Conservation (phyloP, 2,888 invertebrate species). For the Drosophila greeni region DNA sequence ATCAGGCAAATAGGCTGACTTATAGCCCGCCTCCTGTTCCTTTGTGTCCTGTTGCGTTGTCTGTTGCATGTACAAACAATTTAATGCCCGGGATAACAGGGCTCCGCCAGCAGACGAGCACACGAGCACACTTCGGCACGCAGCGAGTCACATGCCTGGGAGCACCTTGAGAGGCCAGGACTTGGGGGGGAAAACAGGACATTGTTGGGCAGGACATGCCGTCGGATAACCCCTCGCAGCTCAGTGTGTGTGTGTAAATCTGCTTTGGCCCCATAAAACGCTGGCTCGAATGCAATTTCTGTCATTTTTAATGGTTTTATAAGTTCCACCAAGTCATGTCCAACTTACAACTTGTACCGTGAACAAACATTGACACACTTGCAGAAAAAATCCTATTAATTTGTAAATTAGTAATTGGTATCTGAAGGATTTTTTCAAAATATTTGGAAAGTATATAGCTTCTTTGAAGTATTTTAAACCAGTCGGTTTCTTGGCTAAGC, state of each 20-base stretch:
- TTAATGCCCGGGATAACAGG: slow-evolving; percentile 68
- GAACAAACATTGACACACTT: slow-evolving; percentile 1
- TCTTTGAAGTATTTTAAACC: too few species aligned
- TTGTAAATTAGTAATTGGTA: background rate
- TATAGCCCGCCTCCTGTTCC: slow-evolving; percentile 35
- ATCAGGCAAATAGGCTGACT: slow-evolving; percentile 57
- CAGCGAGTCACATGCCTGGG: slow-evolving; percentile 40
- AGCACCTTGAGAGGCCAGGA: slow-evolving; percentile 24
- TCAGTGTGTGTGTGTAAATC: slow-evolving; percentile 26
- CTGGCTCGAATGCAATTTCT: slow-evolving; percentile 59
- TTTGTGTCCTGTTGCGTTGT: slow-evolving; percentile 32
- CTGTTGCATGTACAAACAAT: slow-evolving; percentile 60
- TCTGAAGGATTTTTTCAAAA: too few species aligned
- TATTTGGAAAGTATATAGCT: too few species aligned
- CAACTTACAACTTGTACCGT: slow-evolving; percentile 3
- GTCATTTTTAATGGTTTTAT: slow-evolving; percentile 68
- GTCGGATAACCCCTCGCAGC: slow-evolving; percentile 22
- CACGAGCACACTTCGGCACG: slow-evolving; percentile 36
- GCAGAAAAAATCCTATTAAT: background rate
- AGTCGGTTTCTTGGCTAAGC: too few species aligned
- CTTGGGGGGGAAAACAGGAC: slow-evolving; percentile 8
- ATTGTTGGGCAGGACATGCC: slow-evolving; percentile 24
- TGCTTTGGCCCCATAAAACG: slow-evolving; percentile 38
- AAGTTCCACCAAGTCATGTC: slow-evolving; percentile 50
- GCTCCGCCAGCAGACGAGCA: slow-evolving; percentile 26